A percentile compares a stretch with the other conserved stretches of the same genome.
These are phyloP conservation scores for Tipula helvola DNA, from an alignment of 2,888 invertebrate genomes.

Conservation along the genomic window DNA sequence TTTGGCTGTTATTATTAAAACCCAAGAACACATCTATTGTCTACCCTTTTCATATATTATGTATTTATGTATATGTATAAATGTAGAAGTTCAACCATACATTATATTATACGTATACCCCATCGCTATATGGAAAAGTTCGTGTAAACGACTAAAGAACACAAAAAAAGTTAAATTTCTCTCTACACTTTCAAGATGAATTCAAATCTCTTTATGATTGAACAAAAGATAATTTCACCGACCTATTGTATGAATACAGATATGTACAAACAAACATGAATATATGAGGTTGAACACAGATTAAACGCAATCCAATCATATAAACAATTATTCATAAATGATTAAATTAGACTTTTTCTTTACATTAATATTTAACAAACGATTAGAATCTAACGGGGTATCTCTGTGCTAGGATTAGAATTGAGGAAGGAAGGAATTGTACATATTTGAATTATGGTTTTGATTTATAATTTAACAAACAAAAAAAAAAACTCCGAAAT, in stretches of 20 bases:
- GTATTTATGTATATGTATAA: not conserved
- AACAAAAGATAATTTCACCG: not conserved
- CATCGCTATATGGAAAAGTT: not conserved
- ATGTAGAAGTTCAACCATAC: not conserved
- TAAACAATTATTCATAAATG: not conserved
- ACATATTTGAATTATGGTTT: too few species aligned
- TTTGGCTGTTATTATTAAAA: not conserved
- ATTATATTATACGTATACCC: not conserved
- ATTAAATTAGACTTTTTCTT: not conserved
- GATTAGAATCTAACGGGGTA: not conserved
- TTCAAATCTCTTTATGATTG: not conserved
- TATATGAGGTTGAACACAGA: not conserved
- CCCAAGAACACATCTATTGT: not conserved
- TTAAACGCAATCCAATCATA: not conserved
- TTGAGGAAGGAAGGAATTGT: too few species aligned
- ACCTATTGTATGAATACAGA: not conserved
- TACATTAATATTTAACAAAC: not conserved
- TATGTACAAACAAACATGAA: not conserved
- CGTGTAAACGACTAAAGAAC: not conserved
- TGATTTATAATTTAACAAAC: not conserved
- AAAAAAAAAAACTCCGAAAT: not conserved
- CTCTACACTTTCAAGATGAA: not conserved
- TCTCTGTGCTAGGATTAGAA: not conserved
- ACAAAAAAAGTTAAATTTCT: not conserved
- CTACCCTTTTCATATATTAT: not conserved